A percentile compares a stretch with the other conserved stretches of the same genome.
Evolutionary conservation across 2,888 invertebrate genomes (phyloP).

Genomic region (Griposia aprilina): DNA sequence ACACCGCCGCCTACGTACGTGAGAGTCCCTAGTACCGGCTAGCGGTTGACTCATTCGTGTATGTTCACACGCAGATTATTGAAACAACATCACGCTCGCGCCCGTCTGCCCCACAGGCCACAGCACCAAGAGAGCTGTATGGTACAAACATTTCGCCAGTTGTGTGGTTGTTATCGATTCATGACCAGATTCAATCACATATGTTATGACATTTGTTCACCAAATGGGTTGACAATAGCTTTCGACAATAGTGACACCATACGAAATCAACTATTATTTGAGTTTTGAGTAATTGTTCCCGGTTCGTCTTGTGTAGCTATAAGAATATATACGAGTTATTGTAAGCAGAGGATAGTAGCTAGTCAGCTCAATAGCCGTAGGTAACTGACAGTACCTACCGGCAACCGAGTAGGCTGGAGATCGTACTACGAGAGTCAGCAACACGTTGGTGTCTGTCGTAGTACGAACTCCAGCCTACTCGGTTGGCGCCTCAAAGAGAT

Average conservation of each 20-base stretch:
- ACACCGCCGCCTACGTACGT: background rate
- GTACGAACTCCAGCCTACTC: too few relatives aligned
- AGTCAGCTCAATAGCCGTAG: background rate
- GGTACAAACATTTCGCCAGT: background rate
- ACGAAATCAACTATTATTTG: slow-evolving; percentile 15
- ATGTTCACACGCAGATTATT: slow-evolving; percentile 17
- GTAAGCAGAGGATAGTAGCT: background rate
- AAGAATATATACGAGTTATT: background rate
- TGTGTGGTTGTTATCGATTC: slow-evolving; percentile 11
- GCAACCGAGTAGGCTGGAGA: background rate
- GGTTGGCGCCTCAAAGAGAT: too few relatives aligned
- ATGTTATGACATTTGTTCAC: background rate
- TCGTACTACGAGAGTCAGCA: background rate
- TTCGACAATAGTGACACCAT: background rate
- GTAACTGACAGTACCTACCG: background rate
- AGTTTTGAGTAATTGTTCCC: background rate
- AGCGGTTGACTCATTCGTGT: slow-evolving; percentile 20
- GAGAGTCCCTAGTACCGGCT: slow-evolving; percentile 3
- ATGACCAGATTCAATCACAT: background rate
- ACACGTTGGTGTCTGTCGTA: too few relatives aligned
- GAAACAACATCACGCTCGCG: background rate
- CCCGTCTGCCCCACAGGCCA: background rate
- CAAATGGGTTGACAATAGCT: background rate
- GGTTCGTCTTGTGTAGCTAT: background rate
- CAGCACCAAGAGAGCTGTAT: background rate